A percentile compares a stretch with the other conserved stretches of the same genome.
phyloP scores from a whole-genome alignment of 2,797 vertebrate genomes.

The Galaxias olidus region DNA sequence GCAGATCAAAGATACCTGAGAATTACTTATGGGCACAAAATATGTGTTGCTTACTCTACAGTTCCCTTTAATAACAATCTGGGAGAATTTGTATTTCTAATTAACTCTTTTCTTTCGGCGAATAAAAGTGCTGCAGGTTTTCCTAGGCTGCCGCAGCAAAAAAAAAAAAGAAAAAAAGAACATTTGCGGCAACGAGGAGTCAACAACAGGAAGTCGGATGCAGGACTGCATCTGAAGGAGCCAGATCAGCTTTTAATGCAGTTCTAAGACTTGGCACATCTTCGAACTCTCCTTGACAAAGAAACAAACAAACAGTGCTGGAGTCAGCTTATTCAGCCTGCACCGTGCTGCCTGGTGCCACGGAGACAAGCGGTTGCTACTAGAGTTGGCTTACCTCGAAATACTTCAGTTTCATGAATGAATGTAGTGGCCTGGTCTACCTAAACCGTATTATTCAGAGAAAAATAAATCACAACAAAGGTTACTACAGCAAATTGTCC shows the following conservation, averaged over 20 bases:
- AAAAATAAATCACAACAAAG: background rate
- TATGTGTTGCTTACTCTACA: conserved; percentile 92
- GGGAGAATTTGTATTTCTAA: conserved; percentile 99
- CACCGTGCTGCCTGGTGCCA: conserved; percentile 46
- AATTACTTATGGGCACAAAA: conserved; percentile 98
- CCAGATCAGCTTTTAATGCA: conserved; percentile 73
- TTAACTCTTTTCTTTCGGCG: conserved; percentile 95
- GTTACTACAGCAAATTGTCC: background rate
- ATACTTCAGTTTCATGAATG: background rate
- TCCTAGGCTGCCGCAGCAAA: conserved; percentile 63
- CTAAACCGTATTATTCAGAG: conserved; percentile 4
- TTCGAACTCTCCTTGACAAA: conserved; percentile 63
- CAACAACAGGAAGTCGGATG: conserved; percentile 79
- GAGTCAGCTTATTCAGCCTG: conserved; percentile 65
- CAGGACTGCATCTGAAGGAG: conserved; percentile 65
- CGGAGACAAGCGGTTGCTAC: conserved; percentile 35
- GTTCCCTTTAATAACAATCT: conserved; percentile 97
- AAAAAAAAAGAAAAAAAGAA: too few species aligned
- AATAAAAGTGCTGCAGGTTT: conserved; percentile 77
- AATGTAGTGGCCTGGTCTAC: background rate
- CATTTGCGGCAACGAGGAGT: conserved; percentile 53
- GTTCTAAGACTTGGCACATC: conserved; percentile 67
- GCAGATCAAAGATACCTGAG: conserved; percentile 99
- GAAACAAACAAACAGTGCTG: conserved; percentile 61
- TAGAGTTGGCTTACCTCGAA: conserved; percentile 44